Conservation (phyloP, 1,140 invertebrate genomes). For the Neuroterus valhalla region DNA sequence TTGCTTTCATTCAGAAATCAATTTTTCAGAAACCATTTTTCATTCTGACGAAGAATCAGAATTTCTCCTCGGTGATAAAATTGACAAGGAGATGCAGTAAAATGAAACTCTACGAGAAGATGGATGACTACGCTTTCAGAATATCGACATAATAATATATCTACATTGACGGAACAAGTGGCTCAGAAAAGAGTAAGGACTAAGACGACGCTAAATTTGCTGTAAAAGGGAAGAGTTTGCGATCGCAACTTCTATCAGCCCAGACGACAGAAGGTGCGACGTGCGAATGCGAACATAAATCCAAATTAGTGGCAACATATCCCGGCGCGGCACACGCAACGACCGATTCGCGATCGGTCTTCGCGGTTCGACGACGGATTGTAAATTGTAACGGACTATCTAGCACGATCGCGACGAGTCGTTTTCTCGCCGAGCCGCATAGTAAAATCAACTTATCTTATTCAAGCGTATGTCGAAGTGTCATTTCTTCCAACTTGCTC, state of each 20-base stretch:
- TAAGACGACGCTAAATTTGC: conserved; percentile 17
- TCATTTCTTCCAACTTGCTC: conserved; percentile 25
- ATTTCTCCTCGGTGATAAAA: neutral
- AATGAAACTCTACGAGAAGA: neutral
- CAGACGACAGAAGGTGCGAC: conserved; percentile 34
- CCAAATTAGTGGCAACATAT: conserved; percentile 54
- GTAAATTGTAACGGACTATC: conserved; percentile 27
- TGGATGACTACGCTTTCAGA: neutral
- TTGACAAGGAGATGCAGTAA: neutral
- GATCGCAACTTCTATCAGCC: neutral
- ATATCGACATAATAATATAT: neutral
- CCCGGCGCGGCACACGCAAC: conserved; percentile 37
- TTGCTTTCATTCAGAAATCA: too few species aligned
- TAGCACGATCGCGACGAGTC: conserved; percentile 29
- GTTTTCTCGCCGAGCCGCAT: conserved; percentile 28
- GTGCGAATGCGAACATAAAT: conserved; percentile 57
- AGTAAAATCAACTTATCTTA: conserved; percentile 5
- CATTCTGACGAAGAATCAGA: neutral
- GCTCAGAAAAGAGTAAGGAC: neutral
- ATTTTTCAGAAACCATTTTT: too few species aligned
- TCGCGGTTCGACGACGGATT: conserved; percentile 19
- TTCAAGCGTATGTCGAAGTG: conserved; percentile 23
- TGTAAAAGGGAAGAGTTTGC: conserved; percentile 20
- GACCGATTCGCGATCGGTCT: conserved; percentile 21
- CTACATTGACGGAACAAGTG: neutral